phyloP scores from a whole-genome alignment of 2,888 invertebrate genomes.

The Leucoptera coffeella region DNA sequence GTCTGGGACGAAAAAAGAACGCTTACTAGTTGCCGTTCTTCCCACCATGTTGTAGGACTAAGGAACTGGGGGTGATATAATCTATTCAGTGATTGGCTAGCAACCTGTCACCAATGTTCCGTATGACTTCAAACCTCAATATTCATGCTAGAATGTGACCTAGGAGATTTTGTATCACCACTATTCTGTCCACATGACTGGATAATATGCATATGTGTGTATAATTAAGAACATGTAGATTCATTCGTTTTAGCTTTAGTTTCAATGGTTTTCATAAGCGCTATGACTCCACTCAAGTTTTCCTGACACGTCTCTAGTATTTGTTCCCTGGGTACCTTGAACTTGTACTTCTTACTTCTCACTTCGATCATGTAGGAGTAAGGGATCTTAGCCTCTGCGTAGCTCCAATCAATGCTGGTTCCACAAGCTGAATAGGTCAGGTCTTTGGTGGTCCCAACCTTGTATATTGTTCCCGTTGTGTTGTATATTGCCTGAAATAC shows the following conservation, averaged over 20 bases:
- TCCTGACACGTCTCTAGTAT: conserved; percentile 28
- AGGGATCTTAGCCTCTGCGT: conserved; percentile 32
- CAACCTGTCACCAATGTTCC: too few relatives aligned
- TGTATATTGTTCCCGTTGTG: conserved; percentile 26
- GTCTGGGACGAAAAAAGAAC: too few relatives aligned
- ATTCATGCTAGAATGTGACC: too few relatives aligned
- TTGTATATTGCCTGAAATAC: conserved; percentile 30
- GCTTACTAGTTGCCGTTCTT: too few relatives aligned
- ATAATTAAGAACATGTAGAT: too few relatives aligned
- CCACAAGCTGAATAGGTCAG: conserved; percentile 37
- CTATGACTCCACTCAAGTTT: conserved; percentile 24
- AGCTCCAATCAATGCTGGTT: conserved; percentile 41
- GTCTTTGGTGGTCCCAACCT: conserved; percentile 37
- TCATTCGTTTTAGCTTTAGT: conserved; percentile 10
- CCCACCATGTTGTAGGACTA: too few relatives aligned
- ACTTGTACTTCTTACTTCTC: conserved; percentile 24
- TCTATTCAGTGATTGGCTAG: too few relatives aligned
- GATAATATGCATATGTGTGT: too few relatives aligned
- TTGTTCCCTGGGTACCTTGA: conserved; percentile 27
- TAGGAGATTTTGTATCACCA: too few relatives aligned
- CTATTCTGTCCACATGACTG: too few relatives aligned
- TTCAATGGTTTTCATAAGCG: conserved; percentile 29
- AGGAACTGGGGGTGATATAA: too few relatives aligned
- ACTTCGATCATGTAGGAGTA: conserved; percentile 40
- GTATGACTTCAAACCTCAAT: too few relatives aligned